Percentiles rank a stretch among this genome's conserved stretches.
Conservation (phyloP, 2,888 invertebrate genomes). For the Panzeria rudis region DNA sequence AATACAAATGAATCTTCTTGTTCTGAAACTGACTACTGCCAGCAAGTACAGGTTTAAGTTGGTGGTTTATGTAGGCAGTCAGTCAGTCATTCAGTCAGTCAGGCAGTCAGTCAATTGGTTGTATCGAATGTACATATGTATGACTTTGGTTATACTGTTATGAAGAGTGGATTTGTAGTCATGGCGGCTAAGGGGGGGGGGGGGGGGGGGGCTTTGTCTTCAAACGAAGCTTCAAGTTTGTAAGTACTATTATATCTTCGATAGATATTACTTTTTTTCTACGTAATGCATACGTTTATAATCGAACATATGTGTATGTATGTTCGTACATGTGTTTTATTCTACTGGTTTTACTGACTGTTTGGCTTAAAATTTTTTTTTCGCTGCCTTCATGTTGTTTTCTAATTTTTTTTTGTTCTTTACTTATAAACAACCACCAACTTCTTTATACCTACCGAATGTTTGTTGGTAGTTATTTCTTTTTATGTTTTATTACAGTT, state of each 20-base stretch:
- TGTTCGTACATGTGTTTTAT: conserved; percentile 32
- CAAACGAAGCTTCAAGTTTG: conserved; percentile 50
- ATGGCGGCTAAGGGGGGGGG: too few relatives aligned
- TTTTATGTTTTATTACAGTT: conserved; percentile 51
- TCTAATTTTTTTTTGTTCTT: conserved; percentile 8
- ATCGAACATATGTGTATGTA: conserved; percentile 8
- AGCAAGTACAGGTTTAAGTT: conserved; percentile 3
- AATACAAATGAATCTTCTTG: conserved; percentile 22
- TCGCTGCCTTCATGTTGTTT: background rate
- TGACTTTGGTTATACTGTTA: conserved; percentile 25
- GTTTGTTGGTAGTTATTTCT: conserved; percentile 28
- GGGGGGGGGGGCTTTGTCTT: background rate
- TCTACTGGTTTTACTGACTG: conserved; percentile 59
- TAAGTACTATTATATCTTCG: conserved; percentile 40
- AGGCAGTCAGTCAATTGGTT: background rate
- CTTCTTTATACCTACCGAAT: conserved; percentile 32
- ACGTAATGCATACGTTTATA: conserved; percentile 20
- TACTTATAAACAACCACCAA: conserved; percentile 36
- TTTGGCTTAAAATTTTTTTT: conserved; percentile 5
- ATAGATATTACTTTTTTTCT: conserved; percentile 27
- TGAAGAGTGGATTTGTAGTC: background rate
- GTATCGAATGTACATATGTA: background rate
- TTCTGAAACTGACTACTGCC: conserved; percentile 16
- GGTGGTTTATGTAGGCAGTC: conserved; percentile 17
- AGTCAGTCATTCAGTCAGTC: conserved; percentile 14